Conservation (phyloP, 2,113 vertebrate species). For the Hemiprocne comata region DNA sequence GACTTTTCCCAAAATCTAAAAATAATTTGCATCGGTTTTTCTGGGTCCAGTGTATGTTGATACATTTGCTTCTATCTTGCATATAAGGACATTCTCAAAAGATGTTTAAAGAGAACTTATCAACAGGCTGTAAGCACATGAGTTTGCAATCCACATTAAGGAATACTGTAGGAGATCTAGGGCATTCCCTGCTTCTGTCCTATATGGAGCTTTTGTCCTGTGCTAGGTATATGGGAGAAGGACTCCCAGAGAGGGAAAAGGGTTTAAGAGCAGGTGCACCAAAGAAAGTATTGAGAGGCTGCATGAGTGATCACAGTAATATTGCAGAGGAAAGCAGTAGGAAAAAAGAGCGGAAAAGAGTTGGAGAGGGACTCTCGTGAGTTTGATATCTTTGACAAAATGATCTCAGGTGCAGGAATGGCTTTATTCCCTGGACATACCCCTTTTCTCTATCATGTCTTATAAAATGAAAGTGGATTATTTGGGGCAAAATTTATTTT, state of each 20-base stretch:
- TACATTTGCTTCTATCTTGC: neutral
- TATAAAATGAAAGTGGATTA: neutral
- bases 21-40: neutral
- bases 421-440: neutral
- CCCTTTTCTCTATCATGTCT: neutral
- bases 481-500: neutral
- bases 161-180: neutral
- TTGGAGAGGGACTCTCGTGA: neutral
- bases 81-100: neutral
- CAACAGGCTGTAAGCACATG: neutral
- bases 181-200: neutral
- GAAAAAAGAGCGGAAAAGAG: neutral
- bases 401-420: neutral
- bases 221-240: neutral
- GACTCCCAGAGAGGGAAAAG: neutral
- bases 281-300: neutral
- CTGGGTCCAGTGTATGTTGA: neutral
- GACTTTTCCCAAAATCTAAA: neutral
- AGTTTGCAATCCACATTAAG: neutral
- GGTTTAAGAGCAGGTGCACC: neutral
- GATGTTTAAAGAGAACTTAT: neutral
- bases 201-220: neutral
- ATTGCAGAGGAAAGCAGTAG: neutral
- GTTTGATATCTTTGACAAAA: neutral
- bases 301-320: neutral